phyloP scores from a whole-genome alignment of 2,113 vertebrate genomes.

The Merops nubicus region DNA sequence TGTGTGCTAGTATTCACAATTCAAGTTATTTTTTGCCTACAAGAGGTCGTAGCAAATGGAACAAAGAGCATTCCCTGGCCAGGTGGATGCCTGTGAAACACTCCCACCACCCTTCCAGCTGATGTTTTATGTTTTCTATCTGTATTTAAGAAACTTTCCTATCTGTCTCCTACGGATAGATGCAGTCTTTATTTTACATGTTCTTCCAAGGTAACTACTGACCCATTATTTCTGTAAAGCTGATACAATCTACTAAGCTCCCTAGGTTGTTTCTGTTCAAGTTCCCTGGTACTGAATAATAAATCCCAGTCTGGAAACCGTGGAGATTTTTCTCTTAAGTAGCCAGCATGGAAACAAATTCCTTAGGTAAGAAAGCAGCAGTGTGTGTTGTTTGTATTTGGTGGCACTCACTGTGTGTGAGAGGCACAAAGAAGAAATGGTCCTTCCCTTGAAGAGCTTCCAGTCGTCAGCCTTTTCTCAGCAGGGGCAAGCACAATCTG shows the following conservation, averaged over 20 bases:
- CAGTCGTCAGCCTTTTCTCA: constrained; percentile 37
- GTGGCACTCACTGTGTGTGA: accelerated
- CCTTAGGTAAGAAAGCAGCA: not conserved
- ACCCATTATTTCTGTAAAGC: constrained; percentile 4
- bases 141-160: constrained; percentile 18
- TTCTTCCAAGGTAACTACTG: constrained; percentile 29
- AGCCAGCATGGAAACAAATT: not conserved
- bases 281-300: not conserved
- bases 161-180: not conserved
- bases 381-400: not conserved
- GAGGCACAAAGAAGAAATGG: not conserved
- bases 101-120: not conserved
- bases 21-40: not conserved
- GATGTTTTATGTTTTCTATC: not conserved
- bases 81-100: not conserved
- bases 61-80: not conserved
- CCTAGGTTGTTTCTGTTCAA: constrained; percentile 4
- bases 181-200: not conserved
- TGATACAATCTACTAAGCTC: constrained; percentile 11
- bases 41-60: not conserved
- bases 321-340: not conserved
- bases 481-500: constrained; percentile 58
- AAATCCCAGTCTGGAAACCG: accelerated
- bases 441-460: constrained; percentile 52
- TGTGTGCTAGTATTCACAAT: not conserved